phyloP scores from a whole-genome alignment of 1,140 invertebrate genomes.

The Apis mellifera region DNA sequence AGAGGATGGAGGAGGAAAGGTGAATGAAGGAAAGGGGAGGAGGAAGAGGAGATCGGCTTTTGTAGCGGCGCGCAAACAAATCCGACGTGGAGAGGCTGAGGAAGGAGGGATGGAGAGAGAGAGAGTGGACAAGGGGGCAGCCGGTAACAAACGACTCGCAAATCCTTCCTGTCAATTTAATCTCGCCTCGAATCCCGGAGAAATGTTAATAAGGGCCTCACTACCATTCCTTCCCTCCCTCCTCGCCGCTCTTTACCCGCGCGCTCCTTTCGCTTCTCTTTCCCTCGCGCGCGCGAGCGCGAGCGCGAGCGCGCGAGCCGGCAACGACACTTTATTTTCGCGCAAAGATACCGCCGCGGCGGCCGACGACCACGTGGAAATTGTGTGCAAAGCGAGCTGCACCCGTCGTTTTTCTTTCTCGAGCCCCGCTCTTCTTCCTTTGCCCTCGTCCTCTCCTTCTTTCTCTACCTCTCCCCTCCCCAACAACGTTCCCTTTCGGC shows the following conservation, averaged over 20 bases:
- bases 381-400: slow-evolving; percentile 78
- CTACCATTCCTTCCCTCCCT: slow-evolving; percentile 49
- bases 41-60: slow-evolving; percentile 34
- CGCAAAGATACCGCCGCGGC: slow-evolving; percentile 73
- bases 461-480: slow-evolving; percentile 19
- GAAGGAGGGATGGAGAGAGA: neutral
- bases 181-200: slow-evolving; percentile 79
- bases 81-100: slow-evolving; percentile 30
- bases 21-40: neutral
- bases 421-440: slow-evolving; percentile 24
- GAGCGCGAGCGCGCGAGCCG: slow-evolving; percentile 41
- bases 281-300: slow-evolving; percentile 49
- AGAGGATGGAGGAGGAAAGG: neutral
- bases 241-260: neutral
- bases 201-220: slow-evolving; percentile 80
- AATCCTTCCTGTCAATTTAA: slow-evolving; percentile 82
- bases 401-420: slow-evolving; percentile 52
- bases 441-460: neutral
- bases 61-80: slow-evolving; percentile 44
- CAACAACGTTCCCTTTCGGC: slow-evolving; percentile 48
- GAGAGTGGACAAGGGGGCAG: slow-evolving; percentile 51
- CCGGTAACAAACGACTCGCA: slow-evolving; percentile 80
- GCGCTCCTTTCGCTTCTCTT: slow-evolving; percentile 48
- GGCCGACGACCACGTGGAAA: slow-evolving; percentile 69
- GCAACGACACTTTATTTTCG: slow-evolving; percentile 79